phyloP scores from a whole-genome alignment of 2,797 vertebrate genomes.

The Cynopterus sphinx region DNA sequence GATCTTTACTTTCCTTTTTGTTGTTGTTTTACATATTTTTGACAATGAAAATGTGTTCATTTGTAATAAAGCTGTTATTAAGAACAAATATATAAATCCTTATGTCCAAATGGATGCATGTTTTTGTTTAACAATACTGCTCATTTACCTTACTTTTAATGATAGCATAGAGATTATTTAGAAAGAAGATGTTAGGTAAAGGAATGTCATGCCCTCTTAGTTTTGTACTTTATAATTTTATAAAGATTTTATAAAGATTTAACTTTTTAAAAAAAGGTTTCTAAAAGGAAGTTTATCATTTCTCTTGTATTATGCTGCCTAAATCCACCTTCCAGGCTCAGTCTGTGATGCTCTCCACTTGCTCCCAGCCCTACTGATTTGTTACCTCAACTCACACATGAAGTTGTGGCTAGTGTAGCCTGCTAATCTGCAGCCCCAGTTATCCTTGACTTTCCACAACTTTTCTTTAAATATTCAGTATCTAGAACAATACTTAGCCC shows the following conservation, averaged over 20 bases:
- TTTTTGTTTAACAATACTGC: background rate
- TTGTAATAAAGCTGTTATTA: background rate
- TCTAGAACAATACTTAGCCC: background rate
- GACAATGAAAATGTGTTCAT: background rate
- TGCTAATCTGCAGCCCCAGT: background rate
- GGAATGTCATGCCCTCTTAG: background rate
- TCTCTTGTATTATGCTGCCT: background rate
- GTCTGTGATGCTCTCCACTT: background rate
- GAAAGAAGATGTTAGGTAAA: background rate
- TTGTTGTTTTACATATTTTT: conserved; percentile 8
- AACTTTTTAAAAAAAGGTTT: background rate
- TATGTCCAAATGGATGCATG: background rate
- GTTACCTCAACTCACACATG: background rate
- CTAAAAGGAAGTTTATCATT: background rate
- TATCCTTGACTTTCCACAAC: background rate
- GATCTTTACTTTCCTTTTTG: conserved; percentile 1
- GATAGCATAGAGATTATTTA: background rate
- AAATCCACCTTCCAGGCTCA: background rate
- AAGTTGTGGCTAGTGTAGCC: background rate
- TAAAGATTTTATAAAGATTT: conserved; percentile 16
- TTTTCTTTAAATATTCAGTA: background rate
- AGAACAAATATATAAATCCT: background rate
- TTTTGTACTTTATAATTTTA: background rate
- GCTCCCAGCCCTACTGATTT: background rate
- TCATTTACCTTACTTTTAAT: conserved; percentile 13